Evolutionary conservation across 2,888 invertebrate species (phyloP).

Genomic region (Baccha elongata): DNA sequence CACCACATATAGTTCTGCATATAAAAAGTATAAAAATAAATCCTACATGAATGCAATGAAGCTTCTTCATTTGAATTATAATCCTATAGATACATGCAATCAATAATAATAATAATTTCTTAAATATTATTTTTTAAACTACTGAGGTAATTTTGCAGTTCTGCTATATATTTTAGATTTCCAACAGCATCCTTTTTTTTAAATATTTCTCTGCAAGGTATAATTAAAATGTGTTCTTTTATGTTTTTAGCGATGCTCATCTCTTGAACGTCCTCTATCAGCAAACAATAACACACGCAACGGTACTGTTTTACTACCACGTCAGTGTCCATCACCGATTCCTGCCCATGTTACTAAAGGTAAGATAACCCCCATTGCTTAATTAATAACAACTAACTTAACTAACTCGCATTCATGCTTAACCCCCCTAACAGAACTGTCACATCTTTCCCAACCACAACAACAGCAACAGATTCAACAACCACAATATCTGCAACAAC

Average conservation of each 20-base stretch:
- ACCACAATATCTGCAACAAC: constrained; percentile 71
- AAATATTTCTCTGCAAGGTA: not conserved
- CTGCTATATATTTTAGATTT: constrained; percentile 2
- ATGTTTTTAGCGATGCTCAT: constrained; percentile 88
- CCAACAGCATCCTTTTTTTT: constrained; percentile 11
- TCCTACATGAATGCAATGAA: constrained; percentile 5
- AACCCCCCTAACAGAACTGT: constrained; percentile 70
- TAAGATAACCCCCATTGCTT: constrained; percentile 77
- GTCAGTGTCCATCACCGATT: constrained; percentile 87
- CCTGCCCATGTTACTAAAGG: constrained; percentile 91
- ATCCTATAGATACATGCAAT: not conserved
- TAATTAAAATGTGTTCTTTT: not conserved
- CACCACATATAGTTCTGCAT: no score
- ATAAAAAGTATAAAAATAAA: no score
- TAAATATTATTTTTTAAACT: not conserved
- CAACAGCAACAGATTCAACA: constrained; percentile 76
- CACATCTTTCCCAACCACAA: constrained; percentile 76
- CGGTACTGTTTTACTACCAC: constrained; percentile 82
- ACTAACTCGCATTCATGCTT: constrained; percentile 58
- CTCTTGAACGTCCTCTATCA: constrained; percentile 90
- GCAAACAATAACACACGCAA: constrained; percentile 83
- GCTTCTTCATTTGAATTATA: constrained; percentile 3
- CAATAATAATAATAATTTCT: constrained; percentile 1
- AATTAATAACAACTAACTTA: constrained; percentile 55
- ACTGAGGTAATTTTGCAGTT: not conserved